A percentile compares a stretch with the other conserved stretches of the same genome.
phyloP scores from a whole-genome alignment of 1,140 invertebrate species.

The Camponotus vicinus region DNA sequence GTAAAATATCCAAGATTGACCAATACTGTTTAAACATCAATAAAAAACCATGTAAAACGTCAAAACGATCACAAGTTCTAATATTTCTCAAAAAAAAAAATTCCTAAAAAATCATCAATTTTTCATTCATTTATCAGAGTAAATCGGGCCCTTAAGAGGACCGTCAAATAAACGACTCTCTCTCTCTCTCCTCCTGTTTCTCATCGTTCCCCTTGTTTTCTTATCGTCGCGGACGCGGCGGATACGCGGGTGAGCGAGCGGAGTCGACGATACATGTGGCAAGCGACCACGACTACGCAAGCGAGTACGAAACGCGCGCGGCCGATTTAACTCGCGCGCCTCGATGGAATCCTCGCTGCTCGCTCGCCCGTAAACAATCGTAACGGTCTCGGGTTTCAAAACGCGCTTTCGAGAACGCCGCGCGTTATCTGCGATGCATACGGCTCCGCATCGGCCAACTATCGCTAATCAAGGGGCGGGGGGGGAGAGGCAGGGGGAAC shows the following conservation, averaged over 20 bases:
- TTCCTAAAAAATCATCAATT: too few species aligned
- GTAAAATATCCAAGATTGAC: too few species aligned
- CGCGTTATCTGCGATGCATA: constrained; percentile 42
- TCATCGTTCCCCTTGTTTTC: constrained; percentile 4
- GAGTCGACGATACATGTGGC: constrained; percentile 51
- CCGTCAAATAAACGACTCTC: constrained; percentile 31
- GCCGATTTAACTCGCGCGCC: constrained; percentile 45
- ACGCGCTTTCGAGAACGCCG: constrained; percentile 49
- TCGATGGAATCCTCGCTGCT: constrained; percentile 59
- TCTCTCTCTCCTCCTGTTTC: constrained; percentile 1
- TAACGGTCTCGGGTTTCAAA: constrained; percentile 46
- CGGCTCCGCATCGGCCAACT: constrained; percentile 23
- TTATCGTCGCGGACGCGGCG: constrained; percentile 25
- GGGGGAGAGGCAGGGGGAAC: too few species aligned
- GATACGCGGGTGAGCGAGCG: constrained; percentile 55
- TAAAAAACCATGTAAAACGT: too few species aligned
- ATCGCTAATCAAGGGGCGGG: constrained; percentile 32
- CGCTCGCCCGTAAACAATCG: constrained; percentile 56
- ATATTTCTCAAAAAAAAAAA: too few species aligned
- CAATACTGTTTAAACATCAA: too few species aligned
- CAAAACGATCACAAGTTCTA: too few species aligned
- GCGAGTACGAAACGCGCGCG: constrained; percentile 52
- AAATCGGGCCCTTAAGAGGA: background rate
- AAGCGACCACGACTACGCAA: constrained; percentile 28
- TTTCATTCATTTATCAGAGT: too few species aligned